A percentile compares a stretch with the other conserved stretches of the same genome.
phyloP scores from a whole-genome alignment of 2,888 invertebrate genomes.

The Eurytoma adleriae region DNA sequence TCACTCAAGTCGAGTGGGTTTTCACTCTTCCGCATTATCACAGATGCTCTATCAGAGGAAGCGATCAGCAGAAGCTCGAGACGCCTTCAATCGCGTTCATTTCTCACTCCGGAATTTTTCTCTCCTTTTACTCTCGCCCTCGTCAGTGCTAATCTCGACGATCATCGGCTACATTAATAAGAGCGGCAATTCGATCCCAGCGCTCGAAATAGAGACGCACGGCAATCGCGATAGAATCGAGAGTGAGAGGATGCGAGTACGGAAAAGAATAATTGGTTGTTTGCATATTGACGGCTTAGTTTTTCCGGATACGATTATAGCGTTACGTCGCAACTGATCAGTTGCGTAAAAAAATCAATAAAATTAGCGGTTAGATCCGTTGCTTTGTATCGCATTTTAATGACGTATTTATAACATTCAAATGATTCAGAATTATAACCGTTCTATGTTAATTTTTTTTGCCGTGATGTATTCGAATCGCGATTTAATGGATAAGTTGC shows the following conservation, averaged over 20 bases:
- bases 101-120: neutral
- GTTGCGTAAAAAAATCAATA: constrained; percentile 1
- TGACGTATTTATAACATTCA: neutral
- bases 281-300: constrained; percentile 35
- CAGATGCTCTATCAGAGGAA: no score
- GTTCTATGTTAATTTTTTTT: no score
- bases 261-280: constrained; percentile 41
- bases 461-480: no score
- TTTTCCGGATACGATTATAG: constrained; percentile 27
- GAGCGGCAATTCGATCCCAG: constrained; percentile 42
- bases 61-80: no score
- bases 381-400: neutral
- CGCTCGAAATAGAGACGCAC: constrained; percentile 34
- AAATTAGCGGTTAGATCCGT: neutral
- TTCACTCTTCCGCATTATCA: no score
- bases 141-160: constrained; percentile 37
- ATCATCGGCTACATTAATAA: constrained; percentile 53
- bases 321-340: neutral
- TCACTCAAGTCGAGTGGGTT: no score
- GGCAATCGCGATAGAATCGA: neutral
- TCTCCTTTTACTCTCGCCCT: neutral
- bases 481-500: neutral
- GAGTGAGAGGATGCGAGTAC: neutral
- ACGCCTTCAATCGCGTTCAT: neutral
- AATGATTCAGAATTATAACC: neutral